Percentiles rank a stretch among this genome's conserved stretches.
Conservation (phyloP, 2,797 vertebrate species). For the Melanotaenia parkinsoni region DNA sequence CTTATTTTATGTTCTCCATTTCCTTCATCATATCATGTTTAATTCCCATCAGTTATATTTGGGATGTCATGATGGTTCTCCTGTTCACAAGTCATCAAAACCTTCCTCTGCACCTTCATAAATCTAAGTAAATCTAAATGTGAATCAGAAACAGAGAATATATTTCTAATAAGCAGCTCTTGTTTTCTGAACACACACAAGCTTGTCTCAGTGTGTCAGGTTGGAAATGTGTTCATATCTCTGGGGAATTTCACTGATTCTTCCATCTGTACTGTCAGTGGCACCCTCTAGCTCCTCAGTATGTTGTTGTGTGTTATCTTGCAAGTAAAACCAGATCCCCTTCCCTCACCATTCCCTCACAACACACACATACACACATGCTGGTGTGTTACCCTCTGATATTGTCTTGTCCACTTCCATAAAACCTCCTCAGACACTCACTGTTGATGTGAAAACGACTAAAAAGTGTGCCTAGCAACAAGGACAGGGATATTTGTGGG, state of each 20-base stretch:
- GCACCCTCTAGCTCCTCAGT: constrained; percentile 69
- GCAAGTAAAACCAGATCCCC: constrained; percentile 49
- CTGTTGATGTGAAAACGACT: not conserved
- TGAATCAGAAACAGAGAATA: constrained; percentile 13
- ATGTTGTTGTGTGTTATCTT: constrained; percentile 74
- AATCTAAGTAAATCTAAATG: constrained; percentile 17
- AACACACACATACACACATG: constrained; percentile 10
- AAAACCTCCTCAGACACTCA: constrained; percentile 32
- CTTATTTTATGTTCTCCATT: constrained; percentile 36
- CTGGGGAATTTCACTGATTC: constrained; percentile 80
- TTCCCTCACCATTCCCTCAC: not conserved
- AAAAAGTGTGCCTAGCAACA: constrained; percentile 12
- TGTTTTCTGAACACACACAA: constrained; percentile 6
- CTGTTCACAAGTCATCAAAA: constrained; percentile 58
- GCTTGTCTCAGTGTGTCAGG: constrained; percentile 19
- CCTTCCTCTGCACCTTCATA: constrained; percentile 41
- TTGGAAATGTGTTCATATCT: constrained; percentile 57
- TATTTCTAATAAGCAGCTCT: not conserved
- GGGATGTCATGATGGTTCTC: constrained; percentile 1
- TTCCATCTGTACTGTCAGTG: constrained; percentile 81
- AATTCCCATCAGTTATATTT: constrained; percentile 22
- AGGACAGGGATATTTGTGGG: constrained; percentile 35
- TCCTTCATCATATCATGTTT: constrained; percentile 28
- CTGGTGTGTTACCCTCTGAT: constrained; percentile 54
- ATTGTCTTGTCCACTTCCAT: constrained; percentile 67